These are phyloP conservation scores for Calephelis nemesis DNA, from an alignment of 1,140 invertebrate species.

Conservation along the genomic window DNA sequence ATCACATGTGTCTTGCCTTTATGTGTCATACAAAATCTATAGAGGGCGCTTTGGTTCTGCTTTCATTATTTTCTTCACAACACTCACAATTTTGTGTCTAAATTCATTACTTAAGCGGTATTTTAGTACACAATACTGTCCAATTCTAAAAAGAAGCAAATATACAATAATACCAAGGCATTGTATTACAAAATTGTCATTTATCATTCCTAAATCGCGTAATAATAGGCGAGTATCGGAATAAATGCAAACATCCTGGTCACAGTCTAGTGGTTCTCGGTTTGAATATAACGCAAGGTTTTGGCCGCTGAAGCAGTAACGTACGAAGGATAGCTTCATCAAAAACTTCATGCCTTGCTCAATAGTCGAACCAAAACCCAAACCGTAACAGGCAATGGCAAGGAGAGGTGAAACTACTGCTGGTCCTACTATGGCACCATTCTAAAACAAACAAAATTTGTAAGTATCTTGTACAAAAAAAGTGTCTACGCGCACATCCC, in stretches of 20 bases:
- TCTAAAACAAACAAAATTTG: slow-evolving; percentile 67
- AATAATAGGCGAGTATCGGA: slow-evolving; percentile 80
- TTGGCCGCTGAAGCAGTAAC: slow-evolving; percentile 79
- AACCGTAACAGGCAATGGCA: slow-evolving; percentile 82
- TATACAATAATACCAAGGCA: slow-evolving; percentile 68
- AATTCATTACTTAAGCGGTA: slow-evolving; percentile 47
- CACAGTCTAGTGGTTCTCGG: slow-evolving; percentile 62
- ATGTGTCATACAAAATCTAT: neutral
- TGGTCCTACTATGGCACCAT: slow-evolving; percentile 82
- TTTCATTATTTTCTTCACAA: slow-evolving; percentile 10
- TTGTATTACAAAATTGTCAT: slow-evolving; percentile 58
- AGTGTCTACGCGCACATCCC: too few species aligned
- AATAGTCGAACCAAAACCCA: slow-evolving; percentile 82
- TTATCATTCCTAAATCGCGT: slow-evolving; percentile 70
- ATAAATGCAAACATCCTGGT: slow-evolving; percentile 76
- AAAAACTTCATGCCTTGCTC: slow-evolving; percentile 77
- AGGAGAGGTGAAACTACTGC: slow-evolving; percentile 80
- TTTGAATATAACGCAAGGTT: slow-evolving; percentile 63
- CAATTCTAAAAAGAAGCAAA: slow-evolving; percentile 62
- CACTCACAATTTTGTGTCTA: slow-evolving; percentile 5
- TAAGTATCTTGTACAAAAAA: neutral
- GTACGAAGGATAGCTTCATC: slow-evolving; percentile 81
- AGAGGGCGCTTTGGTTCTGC: neutral
- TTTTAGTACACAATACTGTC: slow-evolving; percentile 70
- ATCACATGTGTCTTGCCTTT: too few species aligned